These are phyloP conservation scores for Charanyca ferruginea DNA, from an alignment of 2,888 invertebrate genomes.

Conservation along the genomic window DNA sequence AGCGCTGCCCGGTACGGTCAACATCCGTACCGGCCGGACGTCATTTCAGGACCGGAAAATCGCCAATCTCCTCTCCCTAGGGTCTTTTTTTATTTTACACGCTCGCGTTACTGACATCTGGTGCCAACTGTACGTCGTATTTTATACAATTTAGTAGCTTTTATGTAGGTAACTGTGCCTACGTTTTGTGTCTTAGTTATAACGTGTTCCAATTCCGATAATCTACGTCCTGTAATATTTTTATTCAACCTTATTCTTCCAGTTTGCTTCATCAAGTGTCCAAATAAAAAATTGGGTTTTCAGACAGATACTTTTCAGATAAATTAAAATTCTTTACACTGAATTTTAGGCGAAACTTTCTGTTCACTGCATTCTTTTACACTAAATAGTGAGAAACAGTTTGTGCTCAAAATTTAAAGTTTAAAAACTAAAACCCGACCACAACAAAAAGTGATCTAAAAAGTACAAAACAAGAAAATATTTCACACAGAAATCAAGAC, in stretches of 20 bases:
- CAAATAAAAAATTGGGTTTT: not conserved
- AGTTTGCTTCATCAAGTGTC: not conserved
- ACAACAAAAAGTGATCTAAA: too few relatives aligned
- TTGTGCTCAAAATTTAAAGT: too few relatives aligned
- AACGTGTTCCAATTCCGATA: constrained; percentile 5
- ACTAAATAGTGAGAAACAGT: too few relatives aligned
- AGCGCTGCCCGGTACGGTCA: constrained; percentile 75
- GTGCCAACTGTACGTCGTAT: constrained; percentile 52
- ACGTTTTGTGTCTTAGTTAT: not conserved
- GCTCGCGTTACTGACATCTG: constrained; percentile 66
- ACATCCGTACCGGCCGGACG: constrained; percentile 88
- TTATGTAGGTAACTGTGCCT: constrained; percentile 23
- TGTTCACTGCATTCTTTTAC: too few relatives aligned
- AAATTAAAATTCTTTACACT: too few relatives aligned
- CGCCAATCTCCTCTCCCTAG: constrained; percentile 85
- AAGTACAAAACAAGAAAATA: too few relatives aligned
- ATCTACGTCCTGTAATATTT: not conserved
- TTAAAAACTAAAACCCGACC: too few relatives aligned
- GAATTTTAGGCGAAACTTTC: too few relatives aligned
- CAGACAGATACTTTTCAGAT: too few relatives aligned
- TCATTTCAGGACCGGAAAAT: constrained; percentile 89
- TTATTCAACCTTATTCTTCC: not conserved
- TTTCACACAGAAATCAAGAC: too few relatives aligned
- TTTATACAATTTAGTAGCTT: constrained; percentile 52
- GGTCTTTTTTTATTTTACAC: constrained; percentile 72